Percentiles rank a stretch among this genome's conserved stretches.
phyloP scores from a whole-genome alignment of 1,140 invertebrate genomes.

The Mercenaria mercenaria region DNA sequence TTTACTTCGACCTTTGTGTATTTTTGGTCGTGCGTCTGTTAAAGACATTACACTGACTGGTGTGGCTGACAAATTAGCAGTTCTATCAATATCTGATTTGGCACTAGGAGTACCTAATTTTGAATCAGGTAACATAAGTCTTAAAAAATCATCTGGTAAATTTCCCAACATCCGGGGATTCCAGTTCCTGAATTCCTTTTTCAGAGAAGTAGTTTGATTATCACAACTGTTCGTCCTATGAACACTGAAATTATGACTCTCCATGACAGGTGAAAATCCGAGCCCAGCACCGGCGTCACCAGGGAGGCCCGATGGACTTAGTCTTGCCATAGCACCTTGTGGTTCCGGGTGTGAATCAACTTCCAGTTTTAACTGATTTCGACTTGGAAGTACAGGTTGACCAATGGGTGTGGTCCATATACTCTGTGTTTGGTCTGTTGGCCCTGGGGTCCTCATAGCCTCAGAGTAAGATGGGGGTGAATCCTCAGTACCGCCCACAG shows the following conservation, averaged over 20 bases:
- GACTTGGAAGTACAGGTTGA: conserved; percentile 23
- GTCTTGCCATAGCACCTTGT: conserved; percentile 66
- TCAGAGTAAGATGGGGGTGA: conserved; percentile 83
- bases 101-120: background rate
- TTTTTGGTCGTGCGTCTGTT: conserved; percentile 53
- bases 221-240: background rate
- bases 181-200: conserved; percentile 87
- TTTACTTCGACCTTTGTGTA: conserved; percentile 58
- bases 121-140: conserved; percentile 79
- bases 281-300: background rate
- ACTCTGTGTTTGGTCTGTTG: conserved; percentile 48
- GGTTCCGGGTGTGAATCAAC: conserved; percentile 75
- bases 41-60: conserved; percentile 36
- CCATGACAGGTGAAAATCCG: conserved; percentile 12
- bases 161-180: conserved; percentile 93
- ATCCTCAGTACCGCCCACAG: conserved; percentile 66
- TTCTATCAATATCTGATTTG: conserved; percentile 34
- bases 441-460: conserved; percentile 73
- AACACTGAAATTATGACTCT: conserved; percentile 12
- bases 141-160: conserved; percentile 93
- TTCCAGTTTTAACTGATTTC: conserved; percentile 28
- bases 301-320: conserved; percentile 43
- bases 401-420: conserved; percentile 71
- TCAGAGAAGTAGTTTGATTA: conserved; percentile 39
- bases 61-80: conserved; percentile 17